Conservation (phyloP, 2,888 invertebrate genomes). For the Morpho achilles region DNA sequence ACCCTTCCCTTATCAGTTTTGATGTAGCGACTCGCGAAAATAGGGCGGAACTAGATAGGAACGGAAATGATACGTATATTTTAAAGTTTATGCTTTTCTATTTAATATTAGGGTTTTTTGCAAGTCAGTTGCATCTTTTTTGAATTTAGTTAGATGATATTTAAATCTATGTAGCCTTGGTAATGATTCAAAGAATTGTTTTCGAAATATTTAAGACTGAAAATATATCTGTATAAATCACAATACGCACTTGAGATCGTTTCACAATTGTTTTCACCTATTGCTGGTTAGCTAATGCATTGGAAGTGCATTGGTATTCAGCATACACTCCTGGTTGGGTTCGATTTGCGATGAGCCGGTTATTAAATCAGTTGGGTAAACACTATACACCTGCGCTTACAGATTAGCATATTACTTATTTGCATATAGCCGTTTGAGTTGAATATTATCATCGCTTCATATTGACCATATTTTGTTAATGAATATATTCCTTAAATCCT, state of each 20-base stretch:
- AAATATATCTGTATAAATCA: background rate
- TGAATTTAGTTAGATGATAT: too few relatives aligned
- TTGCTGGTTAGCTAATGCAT: conserved; percentile 65
- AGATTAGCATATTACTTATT: conserved; percentile 44
- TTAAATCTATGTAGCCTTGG: too few relatives aligned
- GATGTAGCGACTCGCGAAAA: conserved; percentile 55
- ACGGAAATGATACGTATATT: conserved; percentile 51
- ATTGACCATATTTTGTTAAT: too few relatives aligned
- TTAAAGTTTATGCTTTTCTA: conserved; percentile 28
- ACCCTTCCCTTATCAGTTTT: conserved; percentile 74
- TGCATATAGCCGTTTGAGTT: conserved; percentile 33
- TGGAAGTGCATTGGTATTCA: conserved; percentile 63
- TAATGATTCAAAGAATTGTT: background rate
- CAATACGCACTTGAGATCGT: conserved; percentile 34
- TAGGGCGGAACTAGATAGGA: conserved; percentile 51
- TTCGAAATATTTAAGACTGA: background rate
- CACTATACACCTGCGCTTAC: conserved; percentile 53
- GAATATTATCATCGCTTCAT: too few relatives aligned
- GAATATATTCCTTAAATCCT: too few relatives aligned
- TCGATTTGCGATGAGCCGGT: conserved; percentile 62
- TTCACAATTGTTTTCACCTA: conserved; percentile 51
- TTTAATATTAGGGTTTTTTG: conserved; percentile 8
- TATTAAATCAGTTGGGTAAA: conserved; percentile 73
- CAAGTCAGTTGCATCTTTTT: too few relatives aligned
- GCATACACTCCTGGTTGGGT: conserved; percentile 50